Conservation (phyloP, 2,113 vertebrate species). For the Elachura formosa region DNA sequence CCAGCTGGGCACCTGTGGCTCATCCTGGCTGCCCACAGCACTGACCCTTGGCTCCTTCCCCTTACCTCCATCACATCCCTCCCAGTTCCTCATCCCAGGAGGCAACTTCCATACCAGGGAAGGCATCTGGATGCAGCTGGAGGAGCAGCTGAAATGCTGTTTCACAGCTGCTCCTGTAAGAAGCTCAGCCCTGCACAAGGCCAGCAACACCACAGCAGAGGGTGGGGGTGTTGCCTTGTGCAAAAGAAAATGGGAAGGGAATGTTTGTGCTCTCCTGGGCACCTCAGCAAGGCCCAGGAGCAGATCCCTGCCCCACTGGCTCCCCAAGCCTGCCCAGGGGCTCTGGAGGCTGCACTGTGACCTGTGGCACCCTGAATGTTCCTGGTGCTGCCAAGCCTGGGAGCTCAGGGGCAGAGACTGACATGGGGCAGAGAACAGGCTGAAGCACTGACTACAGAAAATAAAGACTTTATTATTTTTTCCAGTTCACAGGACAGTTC, state of each 20-base stretch:
- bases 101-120: not conserved
- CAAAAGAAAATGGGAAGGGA: not conserved
- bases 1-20: not conserved
- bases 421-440: constrained; percentile 19
- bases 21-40: not conserved
- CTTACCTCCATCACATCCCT: fast-evolving
- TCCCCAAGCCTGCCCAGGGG: not conserved
- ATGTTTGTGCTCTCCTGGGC: not conserved
- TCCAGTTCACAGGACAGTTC: constrained; percentile 75
- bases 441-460: constrained; percentile 68
- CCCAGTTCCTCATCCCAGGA: not conserved
- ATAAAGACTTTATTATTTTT: constrained; percentile 75
- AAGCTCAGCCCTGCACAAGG: not conserved
- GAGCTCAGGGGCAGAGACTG: not conserved
- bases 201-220: not conserved
- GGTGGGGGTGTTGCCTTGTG: fast-evolving
- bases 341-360: not conserved
- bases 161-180: fast-evolving
- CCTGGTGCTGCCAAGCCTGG: not conserved
- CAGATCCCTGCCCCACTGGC: fast-evolving
- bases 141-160: not conserved
- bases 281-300: not conserved
- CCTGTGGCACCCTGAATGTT: not conserved
- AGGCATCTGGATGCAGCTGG: not conserved
- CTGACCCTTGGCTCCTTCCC: not conserved